These are phyloP conservation scores for Batillaria attramentaria DNA, from an alignment of 1,140 invertebrate genomes.

Conservation along the genomic window DNA sequence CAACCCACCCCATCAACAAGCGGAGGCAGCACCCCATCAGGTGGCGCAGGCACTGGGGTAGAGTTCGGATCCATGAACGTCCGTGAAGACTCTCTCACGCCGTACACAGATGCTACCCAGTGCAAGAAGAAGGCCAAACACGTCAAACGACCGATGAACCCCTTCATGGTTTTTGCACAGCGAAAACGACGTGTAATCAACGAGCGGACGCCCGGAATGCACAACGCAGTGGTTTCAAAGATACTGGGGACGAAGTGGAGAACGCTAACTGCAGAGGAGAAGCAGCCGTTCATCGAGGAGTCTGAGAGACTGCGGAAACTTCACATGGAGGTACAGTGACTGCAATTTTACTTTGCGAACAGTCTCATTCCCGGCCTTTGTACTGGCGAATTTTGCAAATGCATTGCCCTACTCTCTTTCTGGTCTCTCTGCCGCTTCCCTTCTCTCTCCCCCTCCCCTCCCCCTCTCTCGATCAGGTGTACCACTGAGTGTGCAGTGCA, in stretches of 20 bases:
- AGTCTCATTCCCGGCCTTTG: too few species aligned
- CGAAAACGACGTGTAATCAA: slow-evolving; percentile 97
- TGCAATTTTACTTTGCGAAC: too few species aligned
- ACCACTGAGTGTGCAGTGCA: too few species aligned
- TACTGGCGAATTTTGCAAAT: too few species aligned
- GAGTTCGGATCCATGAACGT: neutral
- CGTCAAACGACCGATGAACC: slow-evolving; percentile 71
- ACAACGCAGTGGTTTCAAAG: slow-evolving; percentile 99
- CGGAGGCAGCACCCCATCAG: too few species aligned
- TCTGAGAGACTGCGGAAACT: slow-evolving; percentile 92
- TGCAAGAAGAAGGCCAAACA: slow-evolving; percentile 68
- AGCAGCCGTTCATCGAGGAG: slow-evolving; percentile 93
- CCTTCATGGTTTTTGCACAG: slow-evolving; percentile 72
- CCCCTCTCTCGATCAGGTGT: too few species aligned
- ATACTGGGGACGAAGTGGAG: slow-evolving; percentile 92
- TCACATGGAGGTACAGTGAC: slow-evolving; percentile 87
- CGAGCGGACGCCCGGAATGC: slow-evolving; percentile 99
- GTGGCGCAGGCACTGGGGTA: too few species aligned
- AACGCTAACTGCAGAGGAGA: slow-evolving; percentile 89
- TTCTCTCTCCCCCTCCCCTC: too few species aligned
- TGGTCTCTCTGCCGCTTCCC: too few species aligned
- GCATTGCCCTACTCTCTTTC: too few species aligned
- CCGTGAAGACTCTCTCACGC: slow-evolving; percentile 76
- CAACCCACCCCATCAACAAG: too few species aligned
- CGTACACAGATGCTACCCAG: slow-evolving; percentile 97